Evolutionary conservation across 2,888 invertebrate species (phyloP), one percentile per base, ranked within the genome.

Genomic region (Anorthoa munda): DNA sequence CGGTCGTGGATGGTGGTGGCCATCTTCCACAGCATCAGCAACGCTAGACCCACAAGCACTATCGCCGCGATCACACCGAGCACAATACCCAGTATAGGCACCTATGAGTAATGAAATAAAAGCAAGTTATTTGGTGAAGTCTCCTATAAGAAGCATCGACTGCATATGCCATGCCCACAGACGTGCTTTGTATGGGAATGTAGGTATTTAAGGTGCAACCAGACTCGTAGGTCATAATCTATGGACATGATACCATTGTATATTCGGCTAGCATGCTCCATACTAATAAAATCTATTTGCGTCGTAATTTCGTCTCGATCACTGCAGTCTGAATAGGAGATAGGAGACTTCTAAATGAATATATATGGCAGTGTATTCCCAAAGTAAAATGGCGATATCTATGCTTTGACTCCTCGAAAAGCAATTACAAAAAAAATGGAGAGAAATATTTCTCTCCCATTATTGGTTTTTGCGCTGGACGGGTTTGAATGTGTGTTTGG

Each of bases 1-100:
- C 99, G 97, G 95, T 99, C 99, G 92, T 99, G 99, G 87, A 99
- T 99, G 56, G 99, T 99, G 46, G 99, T 99, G 71, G 99, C 97
- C 88, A 99, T 97, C 96, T 99, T 99, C 99, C 99, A 99, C 82
- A 99, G 97, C 88, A 99, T 97, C 55, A 99, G 96, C 67, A 99
- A 97, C 51, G 99, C 98, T 87, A 99, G 96, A 5, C 99, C 99
- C 81, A 99, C 98, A 67, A 99, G 97, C 13, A 99, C 99, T 84
- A 99, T 99, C 12, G 99, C 99, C 1, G 98, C 99, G 86, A 99
- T 99, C 70, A 99, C 99, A 48, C 99, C 99, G 82, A 99, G 95
- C 11, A 99, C 98, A 87, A 99, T 99, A 68, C 98, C 98, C 78
- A 98, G 94, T 92, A 98, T 97, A 81, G 97, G 98, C 50, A 97